Conservation (phyloP, 2,113 vertebrate species). For the Atherinomorus stipes region DNA sequence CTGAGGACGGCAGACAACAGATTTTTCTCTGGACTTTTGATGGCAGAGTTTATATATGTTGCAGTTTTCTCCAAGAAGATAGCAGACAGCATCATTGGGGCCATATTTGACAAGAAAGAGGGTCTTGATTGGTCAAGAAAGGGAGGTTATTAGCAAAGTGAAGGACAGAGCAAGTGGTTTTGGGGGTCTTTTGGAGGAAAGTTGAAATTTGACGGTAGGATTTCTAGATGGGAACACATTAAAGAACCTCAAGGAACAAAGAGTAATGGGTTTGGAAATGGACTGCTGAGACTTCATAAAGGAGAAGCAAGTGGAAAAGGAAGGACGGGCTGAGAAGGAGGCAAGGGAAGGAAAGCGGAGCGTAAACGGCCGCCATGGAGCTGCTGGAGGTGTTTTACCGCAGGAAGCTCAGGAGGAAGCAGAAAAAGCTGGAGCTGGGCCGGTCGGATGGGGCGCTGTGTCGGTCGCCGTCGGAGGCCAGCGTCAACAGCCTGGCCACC, state of each 20-base stretch:
- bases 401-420: conserved; percentile 78
- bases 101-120: neutral
- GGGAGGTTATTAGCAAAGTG: no score
- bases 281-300: neutral
- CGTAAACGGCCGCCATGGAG: conserved; percentile 56
- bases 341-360: neutral
- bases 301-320: neutral
- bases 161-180: neutral
- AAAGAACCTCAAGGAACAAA: neutral
- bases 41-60: neutral
- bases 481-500: conserved; percentile 72
- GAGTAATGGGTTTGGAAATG: neutral
- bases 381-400: conserved; percentile 78
- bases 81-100: neutral
- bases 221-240: neutral
- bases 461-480: conserved; percentile 71
- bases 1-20: neutral
- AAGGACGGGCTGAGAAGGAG: neutral
- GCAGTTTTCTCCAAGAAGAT: neutral
- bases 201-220: neutral
- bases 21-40: neutral
- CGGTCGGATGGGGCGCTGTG: conserved; percentile 73
- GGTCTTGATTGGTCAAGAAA: neutral
- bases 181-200: neutral
- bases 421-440: conserved; percentile 64